Percentiles rank a stretch among this genome's conserved stretches.
Conservation (phyloP, 2,888 invertebrate species). For the Theretra japonica region DNA sequence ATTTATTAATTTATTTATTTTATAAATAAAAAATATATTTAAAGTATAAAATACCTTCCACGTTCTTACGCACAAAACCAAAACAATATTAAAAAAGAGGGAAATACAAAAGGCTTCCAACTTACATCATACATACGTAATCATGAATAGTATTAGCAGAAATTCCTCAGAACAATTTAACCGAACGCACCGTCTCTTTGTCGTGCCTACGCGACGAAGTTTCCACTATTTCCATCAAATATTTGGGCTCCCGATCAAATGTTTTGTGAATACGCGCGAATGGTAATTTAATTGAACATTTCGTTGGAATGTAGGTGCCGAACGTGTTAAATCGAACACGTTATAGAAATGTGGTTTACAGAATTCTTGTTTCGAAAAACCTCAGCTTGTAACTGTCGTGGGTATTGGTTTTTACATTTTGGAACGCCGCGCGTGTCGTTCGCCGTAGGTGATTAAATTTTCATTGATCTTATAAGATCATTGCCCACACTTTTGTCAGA, state of each 20-base stretch:
- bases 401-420: no score
- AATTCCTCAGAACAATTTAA: constrained; percentile 18
- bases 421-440: no score
- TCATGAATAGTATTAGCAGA: neutral
- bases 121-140: neutral
- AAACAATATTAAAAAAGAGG: no score
- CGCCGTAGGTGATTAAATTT: no score
- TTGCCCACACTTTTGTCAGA: neutral
- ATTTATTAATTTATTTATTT: no score
- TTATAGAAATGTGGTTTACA: neutral
- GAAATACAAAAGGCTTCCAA: neutral
- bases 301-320: constrained; percentile 10
- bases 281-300: constrained; percentile 18
- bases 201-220: constrained; percentile 11
- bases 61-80: no score
- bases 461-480: neutral
- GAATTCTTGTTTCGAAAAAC: no score
- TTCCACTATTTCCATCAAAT: constrained; percentile 24
- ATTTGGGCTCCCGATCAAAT: constrained; percentile 20
- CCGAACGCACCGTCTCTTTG: constrained; percentile 11
- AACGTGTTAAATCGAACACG: neutral
- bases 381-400: no score
- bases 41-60: no score
- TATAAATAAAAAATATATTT: no score
- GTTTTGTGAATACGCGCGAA: neutral